Conservation (phyloP, 2,888 invertebrate genomes). For the Cerceris ruficornis region DNA sequence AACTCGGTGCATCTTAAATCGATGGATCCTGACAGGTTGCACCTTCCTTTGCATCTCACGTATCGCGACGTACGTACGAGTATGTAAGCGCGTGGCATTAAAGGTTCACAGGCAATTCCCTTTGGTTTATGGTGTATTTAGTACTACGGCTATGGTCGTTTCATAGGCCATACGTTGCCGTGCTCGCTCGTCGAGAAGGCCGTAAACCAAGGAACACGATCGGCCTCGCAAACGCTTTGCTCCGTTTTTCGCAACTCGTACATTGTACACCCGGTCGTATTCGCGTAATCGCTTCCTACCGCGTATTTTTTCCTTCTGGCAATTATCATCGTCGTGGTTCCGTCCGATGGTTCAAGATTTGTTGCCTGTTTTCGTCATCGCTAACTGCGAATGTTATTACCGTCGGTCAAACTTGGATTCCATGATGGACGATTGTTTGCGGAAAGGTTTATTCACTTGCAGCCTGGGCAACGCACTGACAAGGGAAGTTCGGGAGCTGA, state of each 20-base stretch:
- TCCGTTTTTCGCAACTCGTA: conserved; percentile 36
- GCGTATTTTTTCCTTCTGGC: not conserved
- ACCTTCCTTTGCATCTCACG: conserved; percentile 20
- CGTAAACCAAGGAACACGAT: conserved; percentile 47
- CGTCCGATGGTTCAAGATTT: conserved; percentile 11
- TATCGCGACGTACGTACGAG: conserved; percentile 12
- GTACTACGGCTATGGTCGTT: conserved; percentile 69
- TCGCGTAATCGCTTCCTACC: conserved; percentile 31
- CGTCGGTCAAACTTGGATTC: not conserved
- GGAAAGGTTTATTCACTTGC: no score
- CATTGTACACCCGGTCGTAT: conserved; percentile 20
- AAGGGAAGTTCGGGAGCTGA: no score
- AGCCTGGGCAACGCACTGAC: no score
- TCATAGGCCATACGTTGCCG: conserved; percentile 70
- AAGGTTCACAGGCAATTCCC: conserved; percentile 71
- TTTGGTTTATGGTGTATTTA: conserved; percentile 74
- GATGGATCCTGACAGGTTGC: not conserved
- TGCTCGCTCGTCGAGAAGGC: conserved; percentile 37
- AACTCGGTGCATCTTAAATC: not conserved
- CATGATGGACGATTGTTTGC: not conserved
- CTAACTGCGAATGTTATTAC: not conserved
- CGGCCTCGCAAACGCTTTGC: conserved; percentile 21
- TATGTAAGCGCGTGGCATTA: conserved; percentile 63
- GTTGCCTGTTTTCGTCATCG: conserved; percentile 13
- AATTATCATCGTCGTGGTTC: conserved; percentile 4